These are phyloP conservation scores for Danio tinwini DNA, from an alignment of 2,797 vertebrate genomes.

Conservation along the genomic window DNA sequence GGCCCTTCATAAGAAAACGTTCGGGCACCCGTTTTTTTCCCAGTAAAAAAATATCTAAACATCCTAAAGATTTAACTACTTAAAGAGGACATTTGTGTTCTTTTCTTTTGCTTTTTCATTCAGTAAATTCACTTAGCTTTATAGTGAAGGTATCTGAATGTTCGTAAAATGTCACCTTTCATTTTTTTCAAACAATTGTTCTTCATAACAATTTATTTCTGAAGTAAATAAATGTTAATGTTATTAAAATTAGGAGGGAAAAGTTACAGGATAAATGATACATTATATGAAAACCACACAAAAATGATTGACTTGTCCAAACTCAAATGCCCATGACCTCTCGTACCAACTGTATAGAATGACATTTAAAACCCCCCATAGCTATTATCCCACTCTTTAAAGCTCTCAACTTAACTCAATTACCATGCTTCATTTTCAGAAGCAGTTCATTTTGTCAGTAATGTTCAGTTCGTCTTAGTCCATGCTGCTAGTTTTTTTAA, in stretches of 20 bases:
- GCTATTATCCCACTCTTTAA: neutral
- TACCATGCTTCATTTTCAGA: neutral
- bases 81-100: neutral
- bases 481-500: too few species aligned
- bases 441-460: neutral
- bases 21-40: too few species aligned
- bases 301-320: constrained; percentile 10
- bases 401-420: neutral
- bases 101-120: neutral
- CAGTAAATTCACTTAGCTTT: neutral
- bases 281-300: neutral
- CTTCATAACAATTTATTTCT: too few species aligned
- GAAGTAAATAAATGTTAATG: too few species aligned
- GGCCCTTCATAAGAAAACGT: too few species aligned
- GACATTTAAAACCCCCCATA: constrained; percentile 24
- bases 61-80: too few species aligned
- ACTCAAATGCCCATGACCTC: constrained; percentile 55
- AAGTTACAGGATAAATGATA: neutral
- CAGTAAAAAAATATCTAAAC: too few species aligned
- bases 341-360: neutral
- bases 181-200: too few species aligned
- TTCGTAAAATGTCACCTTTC: too few species aligned
- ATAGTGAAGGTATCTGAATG: neutral
- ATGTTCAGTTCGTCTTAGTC: too few species aligned
- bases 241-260: too few species aligned